phyloP scores from a whole-genome alignment of 2,888 invertebrate genomes.

The Gymnosoma rotundatum region DNA sequence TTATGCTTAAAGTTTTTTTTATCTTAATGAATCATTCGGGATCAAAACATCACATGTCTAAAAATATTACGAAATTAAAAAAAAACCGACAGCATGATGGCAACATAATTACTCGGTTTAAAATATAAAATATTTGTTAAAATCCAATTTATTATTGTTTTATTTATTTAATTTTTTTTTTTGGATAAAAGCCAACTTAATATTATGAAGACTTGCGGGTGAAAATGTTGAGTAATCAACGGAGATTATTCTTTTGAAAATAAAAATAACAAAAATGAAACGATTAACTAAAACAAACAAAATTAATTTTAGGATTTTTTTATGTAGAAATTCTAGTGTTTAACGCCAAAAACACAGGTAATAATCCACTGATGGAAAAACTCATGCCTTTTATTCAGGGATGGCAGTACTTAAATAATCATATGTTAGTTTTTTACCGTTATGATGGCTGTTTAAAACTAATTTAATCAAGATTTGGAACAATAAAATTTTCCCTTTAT shows the following conservation, averaged over 20 bases:
- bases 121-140: conserved; percentile 10
- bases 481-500: too few species aligned
- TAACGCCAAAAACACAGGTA: conserved; percentile 27
- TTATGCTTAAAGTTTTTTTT: neutral
- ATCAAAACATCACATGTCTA: conserved; percentile 30
- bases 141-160: conserved; percentile 5
- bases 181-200: conserved; percentile 40
- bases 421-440: too few species aligned
- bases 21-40: conserved; percentile 43
- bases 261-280: conserved; percentile 20
- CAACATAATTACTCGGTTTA: conserved; percentile 6
- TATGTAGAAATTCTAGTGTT: conserved; percentile 24
- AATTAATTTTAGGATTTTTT: conserved; percentile 13
- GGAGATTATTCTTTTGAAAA: neutral
- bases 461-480: too few species aligned
- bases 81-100: neutral
- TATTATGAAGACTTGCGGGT: conserved; percentile 34
- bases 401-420: neutral
- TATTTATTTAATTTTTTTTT: neutral
- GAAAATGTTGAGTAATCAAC: conserved; percentile 42
- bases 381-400: neutral
- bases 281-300: conserved; percentile 18
- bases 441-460: too few species aligned
- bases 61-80: neutral
- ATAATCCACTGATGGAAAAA: neutral